These are phyloP conservation scores for Yponomeuta sedellus DNA, from an alignment of 2,888 invertebrate species.

Conservation along the genomic window DNA sequence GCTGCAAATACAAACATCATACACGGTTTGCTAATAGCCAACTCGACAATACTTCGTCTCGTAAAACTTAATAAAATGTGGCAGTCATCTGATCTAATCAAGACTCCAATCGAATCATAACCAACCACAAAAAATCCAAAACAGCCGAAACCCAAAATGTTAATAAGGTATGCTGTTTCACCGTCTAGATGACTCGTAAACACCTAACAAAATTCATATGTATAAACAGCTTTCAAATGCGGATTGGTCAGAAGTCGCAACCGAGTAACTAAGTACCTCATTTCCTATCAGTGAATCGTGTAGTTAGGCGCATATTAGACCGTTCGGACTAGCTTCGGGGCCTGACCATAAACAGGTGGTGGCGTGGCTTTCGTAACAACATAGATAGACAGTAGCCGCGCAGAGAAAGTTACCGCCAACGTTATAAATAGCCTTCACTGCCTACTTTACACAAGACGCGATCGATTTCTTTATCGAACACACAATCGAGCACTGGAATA, in stretches of 20 bases:
- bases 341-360: slow-evolving; percentile 50
- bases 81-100: neutral
- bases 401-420: slow-evolving; percentile 61
- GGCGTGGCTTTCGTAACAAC: slow-evolving; percentile 69
- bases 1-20: neutral
- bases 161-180: neutral
- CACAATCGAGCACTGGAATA: neutral
- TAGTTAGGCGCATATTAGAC: neutral
- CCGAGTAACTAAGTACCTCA: neutral
- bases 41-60: neutral
- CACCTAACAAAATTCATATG: no score
- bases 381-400: slow-evolving; percentile 49
- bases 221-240: neutral
- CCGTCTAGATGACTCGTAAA: neutral
- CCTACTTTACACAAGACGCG: slow-evolving; percentile 27
- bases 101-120: neutral
- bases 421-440: slow-evolving; percentile 39
- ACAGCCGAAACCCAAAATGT: neutral
- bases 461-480: slow-evolving; percentile 34
- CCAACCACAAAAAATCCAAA: neutral
- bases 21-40: neutral
- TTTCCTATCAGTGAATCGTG: neutral
- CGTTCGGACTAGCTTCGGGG: slow-evolving; percentile 23
- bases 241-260: neutral
- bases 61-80: neutral